Evolutionary conservation across 2,888 invertebrate species (phyloP), one percentile per base, ranked within the genome.

Genomic region (Crioceris asparagi): DNA sequence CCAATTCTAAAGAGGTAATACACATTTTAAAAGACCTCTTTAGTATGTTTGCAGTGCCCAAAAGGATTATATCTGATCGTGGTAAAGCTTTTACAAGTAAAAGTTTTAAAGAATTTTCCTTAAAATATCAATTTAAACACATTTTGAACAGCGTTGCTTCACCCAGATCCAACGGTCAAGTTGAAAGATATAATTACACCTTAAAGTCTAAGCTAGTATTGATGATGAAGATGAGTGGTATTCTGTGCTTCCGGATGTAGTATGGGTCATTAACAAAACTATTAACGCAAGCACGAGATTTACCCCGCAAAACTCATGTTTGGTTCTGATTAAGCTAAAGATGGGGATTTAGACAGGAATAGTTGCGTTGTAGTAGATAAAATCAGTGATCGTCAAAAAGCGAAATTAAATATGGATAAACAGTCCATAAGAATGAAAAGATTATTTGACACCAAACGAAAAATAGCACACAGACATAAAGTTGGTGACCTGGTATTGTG

Each of bases 41-140:
- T 30, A 45, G 46, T 25, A 29, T 44, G 29, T 44, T 46, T 35
- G 23, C 19, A 3, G 26, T 32, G 27, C 46, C 41, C 1, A 41
- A 36, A 17, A 31, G 36, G 35, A 44, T 45, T 14, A 35, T 41
- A 7, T 36, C 43, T 7, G 41, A 44, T 39, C 27, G 32, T 11
- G 43, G 45, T 11, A 38, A 29, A 15, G 43, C 43, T 8, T 44
- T 44, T 21, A 40, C 17, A 23, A 21, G 18, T 26, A 36, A 35
- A 43, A 26, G 3, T 3, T 39, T 45, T 16, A 38, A 34, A 19
- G 12, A 36, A 1, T 43, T 44, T 34, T 37, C 23, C 11, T 2
- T 19, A 12, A 17, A 41, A 12, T 34, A 27, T 32, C 17, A 41
- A 36, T 15, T 41, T 23, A 44, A 38, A 29, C 39, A 36, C 10